Evolutionary conservation across 2,888 invertebrate genomes (phyloP), one percentile per base, ranked within the genome.

Genomic region (Acanthosoma haemorrhoidale): DNA sequence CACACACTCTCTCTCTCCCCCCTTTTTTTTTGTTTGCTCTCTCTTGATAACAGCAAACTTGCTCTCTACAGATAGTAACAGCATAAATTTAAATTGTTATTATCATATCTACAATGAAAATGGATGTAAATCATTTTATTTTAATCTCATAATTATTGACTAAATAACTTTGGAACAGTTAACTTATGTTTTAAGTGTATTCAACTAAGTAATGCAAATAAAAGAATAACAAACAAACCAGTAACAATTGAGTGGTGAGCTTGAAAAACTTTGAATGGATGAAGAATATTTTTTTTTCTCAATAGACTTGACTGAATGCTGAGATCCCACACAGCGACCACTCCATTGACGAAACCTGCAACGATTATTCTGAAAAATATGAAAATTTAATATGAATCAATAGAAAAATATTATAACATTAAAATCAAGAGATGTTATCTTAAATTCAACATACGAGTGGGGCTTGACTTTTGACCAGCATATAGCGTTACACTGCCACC

Each of bases 271-370:
- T 83, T 80, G 75, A 82, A 86, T 0, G 90, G 86, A 75, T 84
- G 82, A 34, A 87, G 78, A 1, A 83, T 77, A 3, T 79, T 81
- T 32, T 80, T 78, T 4, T 76, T 78, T 59, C 76, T 79, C 57
- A 88, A 76, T 9, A 87, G 75, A 1, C 83, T 81, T 0, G 87
- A 86, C 15, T 81, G 79, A 1, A 80, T 80, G 0, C 77, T 78
- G 16, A 90, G 75, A 77, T 89, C 83, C 81, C 84, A 90, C n/a
- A 86, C 78, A 3, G 85, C 88, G 2, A 86, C 83, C 32, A 85
- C 81, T 0, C 90, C 90, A 77, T 87, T 86, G 0, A 86, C 82
- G 76, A 87, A 89, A 2, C 89, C 89, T 2, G 86, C 88, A n/a
- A 84, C 83, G 58, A 90, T 73, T 73, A 76, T 73, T 32, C 72